Percentiles rank a stretch among this genome's conserved stretches.
These are phyloP conservation scores for Anolis carolinensis DNA, from an alignment of 2,113 vertebrate genomes.

Conservation along the genomic window DNA sequence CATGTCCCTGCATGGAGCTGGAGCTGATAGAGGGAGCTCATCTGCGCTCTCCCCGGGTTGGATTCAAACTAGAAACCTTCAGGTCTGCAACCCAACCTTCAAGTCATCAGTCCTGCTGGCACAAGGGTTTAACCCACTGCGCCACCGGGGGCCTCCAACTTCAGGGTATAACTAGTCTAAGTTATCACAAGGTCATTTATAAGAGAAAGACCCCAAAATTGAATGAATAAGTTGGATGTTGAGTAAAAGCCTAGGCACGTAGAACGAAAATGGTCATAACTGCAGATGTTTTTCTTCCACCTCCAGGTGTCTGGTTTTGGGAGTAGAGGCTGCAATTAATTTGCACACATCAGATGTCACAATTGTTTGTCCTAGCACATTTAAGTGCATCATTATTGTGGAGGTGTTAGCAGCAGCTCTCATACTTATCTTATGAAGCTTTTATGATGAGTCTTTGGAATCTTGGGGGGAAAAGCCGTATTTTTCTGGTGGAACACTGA, in stretches of 20 bases:
- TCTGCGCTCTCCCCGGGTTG: too few species aligned
- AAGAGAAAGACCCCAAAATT: not conserved
- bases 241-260: not conserved
- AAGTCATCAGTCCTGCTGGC: too few species aligned
- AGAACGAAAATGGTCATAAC: not conserved
- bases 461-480: not conserved
- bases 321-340: too few species aligned
- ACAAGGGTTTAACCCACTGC: too few species aligned
- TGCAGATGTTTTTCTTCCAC: not conserved
- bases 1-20: too few species aligned
- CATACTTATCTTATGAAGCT: conserved; percentile 26
- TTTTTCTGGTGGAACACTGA: not conserved
- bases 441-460: not conserved
- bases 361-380: conserved; percentile 41
- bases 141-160: too few species aligned
- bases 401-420: not conserved
- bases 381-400: not conserved
- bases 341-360: not conserved
- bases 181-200: not conserved
- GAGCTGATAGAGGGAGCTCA: too few species aligned
- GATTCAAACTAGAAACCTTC: too few species aligned
- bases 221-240: not conserved
- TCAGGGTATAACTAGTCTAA: not conserved
- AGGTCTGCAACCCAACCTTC: too few species aligned
- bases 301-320: too few species aligned